phyloP scores from a whole-genome alignment of 2,888 invertebrate genomes.

The Exocentrus adspersus region DNA sequence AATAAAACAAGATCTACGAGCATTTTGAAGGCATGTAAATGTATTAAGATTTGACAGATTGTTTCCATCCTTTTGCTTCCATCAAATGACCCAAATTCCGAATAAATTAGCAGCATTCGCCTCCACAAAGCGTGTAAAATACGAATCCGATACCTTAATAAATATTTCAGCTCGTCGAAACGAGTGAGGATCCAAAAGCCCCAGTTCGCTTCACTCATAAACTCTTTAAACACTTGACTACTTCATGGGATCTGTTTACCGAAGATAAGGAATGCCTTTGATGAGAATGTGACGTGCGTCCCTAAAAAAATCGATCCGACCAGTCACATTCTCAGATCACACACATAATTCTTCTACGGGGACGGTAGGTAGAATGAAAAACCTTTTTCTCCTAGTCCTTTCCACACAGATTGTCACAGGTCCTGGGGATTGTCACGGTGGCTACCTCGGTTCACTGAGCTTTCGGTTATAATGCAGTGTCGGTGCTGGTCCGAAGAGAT shows the following conservation, averaged over 20 bases:
- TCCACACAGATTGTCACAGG: conserved; percentile 45
- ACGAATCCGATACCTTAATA: not conserved
- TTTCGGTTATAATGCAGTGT: conserved; percentile 14
- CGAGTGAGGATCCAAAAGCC: conserved; percentile 4
- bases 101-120: not conserved
- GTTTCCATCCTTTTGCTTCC: too few species aligned
- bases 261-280: conserved; percentile 15
- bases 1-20: too few species aligned
- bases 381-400: conserved; percentile 45
- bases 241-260: conserved; percentile 21
- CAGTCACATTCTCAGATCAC: conserved; percentile 23
- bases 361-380: conserved; percentile 25
- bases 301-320: not conserved
- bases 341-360: conserved; percentile 25
- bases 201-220: conserved; percentile 3
- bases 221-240: conserved; percentile 24
- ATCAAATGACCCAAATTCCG: not conserved
- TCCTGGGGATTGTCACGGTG: conserved; percentile 34
- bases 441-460: conserved; percentile 33
- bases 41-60: too few species aligned
- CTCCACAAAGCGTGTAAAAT: not conserved
- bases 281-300: conserved; percentile 11
- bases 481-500: conserved; percentile 11
- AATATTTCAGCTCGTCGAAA: conserved; percentile 15
- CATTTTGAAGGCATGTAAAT: too few species aligned